These are phyloP conservation scores for Troilus luridus DNA, from an alignment of 2,888 invertebrate species.

Conservation along the genomic window DNA sequence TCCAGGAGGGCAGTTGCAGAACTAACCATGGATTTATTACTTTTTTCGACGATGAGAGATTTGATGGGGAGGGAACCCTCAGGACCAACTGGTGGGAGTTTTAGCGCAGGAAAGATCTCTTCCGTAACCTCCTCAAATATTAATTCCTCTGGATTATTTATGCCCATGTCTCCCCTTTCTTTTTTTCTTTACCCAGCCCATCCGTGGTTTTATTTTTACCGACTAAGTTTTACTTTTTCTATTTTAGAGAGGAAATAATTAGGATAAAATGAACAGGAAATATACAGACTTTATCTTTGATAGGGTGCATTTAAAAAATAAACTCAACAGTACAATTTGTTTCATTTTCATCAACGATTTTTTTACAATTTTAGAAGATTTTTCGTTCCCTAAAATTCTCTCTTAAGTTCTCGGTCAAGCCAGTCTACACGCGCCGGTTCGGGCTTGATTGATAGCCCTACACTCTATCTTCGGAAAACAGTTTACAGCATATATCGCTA, in stretches of 20 bases:
- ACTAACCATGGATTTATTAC: conserved; percentile 13
- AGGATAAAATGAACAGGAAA: background rate
- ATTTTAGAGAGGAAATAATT: background rate
- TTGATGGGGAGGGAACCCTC: background rate
- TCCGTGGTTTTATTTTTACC: background rate
- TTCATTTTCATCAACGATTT: too few species aligned
- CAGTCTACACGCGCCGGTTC: too few species aligned
- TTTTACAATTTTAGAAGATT: too few species aligned
- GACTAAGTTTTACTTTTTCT: background rate
- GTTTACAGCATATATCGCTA: too few species aligned
- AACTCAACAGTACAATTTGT: too few species aligned
- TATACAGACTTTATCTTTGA: too few species aligned
- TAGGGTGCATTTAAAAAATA: too few species aligned
- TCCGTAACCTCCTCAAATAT: background rate
- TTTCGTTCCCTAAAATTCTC: too few species aligned
- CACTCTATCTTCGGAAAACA: too few species aligned
- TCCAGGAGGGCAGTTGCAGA: background rate
- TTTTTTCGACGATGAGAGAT: conserved; percentile 24
- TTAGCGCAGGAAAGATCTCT: conserved; percentile 2
- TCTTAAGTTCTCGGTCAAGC: too few species aligned
- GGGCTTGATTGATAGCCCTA: too few species aligned
- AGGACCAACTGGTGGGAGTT: conserved; percentile 28
- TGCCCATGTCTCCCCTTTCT: background rate
- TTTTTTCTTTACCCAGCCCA: background rate
- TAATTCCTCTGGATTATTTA: conserved; percentile 14